These are phyloP conservation scores for Gasterosteus aculeatus DNA, from an alignment of 2,113 vertebrate genomes.

Conservation along the genomic window DNA sequence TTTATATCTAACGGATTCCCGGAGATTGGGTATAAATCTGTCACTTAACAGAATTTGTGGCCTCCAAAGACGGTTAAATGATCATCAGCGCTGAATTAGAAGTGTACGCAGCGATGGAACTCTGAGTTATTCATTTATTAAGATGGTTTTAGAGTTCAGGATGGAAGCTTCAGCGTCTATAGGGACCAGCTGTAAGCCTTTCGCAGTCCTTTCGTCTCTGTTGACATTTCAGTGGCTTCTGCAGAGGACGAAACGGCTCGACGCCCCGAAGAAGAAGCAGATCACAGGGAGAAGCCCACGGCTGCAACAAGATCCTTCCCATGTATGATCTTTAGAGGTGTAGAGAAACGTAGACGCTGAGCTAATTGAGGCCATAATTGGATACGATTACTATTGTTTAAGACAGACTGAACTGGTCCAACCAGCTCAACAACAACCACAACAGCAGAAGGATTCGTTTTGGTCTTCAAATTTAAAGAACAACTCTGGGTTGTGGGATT, in stretches of 20 bases:
- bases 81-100: not conserved
- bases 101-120: not conserved
- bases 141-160: slow-evolving; percentile 3
- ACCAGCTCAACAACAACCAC: not conserved
- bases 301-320: not conserved
- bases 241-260: not conserved
- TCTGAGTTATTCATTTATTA: slow-evolving; percentile 6
- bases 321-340: too few species aligned
- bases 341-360: too few species aligned
- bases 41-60: not conserved
- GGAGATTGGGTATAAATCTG: not conserved
- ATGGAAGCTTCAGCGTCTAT: slow-evolving; percentile 8
- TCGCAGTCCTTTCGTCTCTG: slow-evolving; percentile 39
- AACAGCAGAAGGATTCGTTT: not conserved
- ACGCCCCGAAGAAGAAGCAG: not conserved
- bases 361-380: not conserved
- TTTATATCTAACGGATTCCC: not conserved
- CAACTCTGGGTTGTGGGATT: not conserved
- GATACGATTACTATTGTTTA: not conserved
- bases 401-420: not conserved
- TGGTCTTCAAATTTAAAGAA: not conserved
- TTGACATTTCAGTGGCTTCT: slow-evolving; percentile 21
- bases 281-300: not conserved
- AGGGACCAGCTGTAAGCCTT: slow-evolving; percentile 39
- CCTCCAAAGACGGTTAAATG: not conserved